These are phyloP conservation scores for Sterrhoptilus dennistouni DNA, from an alignment of 2,113 vertebrate species.

Conservation along the genomic window DNA sequence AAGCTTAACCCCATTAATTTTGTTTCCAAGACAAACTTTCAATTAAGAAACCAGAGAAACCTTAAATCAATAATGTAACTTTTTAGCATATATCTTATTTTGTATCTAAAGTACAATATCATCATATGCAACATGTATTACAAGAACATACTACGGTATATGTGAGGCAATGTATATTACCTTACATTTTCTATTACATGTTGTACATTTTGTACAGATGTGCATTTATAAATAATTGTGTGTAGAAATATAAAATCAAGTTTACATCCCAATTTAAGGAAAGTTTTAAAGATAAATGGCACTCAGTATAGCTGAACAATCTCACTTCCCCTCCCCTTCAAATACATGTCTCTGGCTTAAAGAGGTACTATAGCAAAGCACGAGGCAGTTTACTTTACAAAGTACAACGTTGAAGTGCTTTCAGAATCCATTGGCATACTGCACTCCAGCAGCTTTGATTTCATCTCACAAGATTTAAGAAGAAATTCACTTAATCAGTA, in stretches of 20 bases:
- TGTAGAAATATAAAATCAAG: not conserved
- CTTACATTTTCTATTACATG: not conserved
- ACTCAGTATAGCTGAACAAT: not conserved
- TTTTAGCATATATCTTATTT: not conserved
- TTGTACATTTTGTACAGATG: not conserved
- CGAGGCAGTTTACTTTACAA: not conserved
- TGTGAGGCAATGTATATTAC: not conserved
- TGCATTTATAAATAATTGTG: not conserved
- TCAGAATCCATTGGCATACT: not conserved
- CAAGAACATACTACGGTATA: not conserved
- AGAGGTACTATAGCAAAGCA: not conserved
- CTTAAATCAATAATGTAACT: not conserved
- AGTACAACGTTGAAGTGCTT: not conserved
- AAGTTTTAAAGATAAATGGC: not conserved
- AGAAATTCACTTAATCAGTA: not conserved
- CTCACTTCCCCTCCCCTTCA: not conserved
- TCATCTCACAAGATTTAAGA: not conserved
- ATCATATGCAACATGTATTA: not conserved
- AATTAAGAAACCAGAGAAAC: not conserved
- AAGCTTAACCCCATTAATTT: not conserved
- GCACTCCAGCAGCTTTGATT: not conserved
- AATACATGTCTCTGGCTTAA: not conserved
- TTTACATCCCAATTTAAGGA: not conserved
- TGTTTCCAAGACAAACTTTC: not conserved
- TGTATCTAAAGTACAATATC: not conserved